These are phyloP conservation scores for Micrasema longulum DNA, from an alignment of 1,140 invertebrate genomes.

Conservation along the genomic window DNA sequence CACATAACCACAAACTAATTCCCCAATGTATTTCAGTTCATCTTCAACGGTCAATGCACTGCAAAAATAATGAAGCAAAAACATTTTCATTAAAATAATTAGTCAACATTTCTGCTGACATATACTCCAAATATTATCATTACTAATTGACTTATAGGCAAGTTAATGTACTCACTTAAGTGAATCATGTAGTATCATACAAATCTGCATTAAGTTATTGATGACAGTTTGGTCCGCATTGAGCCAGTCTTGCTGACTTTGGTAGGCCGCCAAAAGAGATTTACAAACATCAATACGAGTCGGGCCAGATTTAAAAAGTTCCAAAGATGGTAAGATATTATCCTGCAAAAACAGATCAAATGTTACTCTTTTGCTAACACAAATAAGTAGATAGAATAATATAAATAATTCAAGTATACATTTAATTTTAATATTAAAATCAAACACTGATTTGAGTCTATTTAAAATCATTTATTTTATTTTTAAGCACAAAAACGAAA, in stretches of 20 bases:
- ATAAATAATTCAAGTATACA: too few relatives aligned
- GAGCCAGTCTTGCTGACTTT: conserved; percentile 68
- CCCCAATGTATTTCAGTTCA: conserved; percentile 87
- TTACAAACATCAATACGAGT: conserved; percentile 88
- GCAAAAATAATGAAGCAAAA: too few relatives aligned
- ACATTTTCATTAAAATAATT: too few relatives aligned
- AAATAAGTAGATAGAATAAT: background rate
- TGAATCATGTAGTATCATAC: conserved; percentile 90
- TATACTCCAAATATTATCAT: too few relatives aligned
- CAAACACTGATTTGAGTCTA: too few relatives aligned
- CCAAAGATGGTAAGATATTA: conserved; percentile 89
- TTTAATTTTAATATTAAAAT: too few relatives aligned
- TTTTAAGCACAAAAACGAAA: too few relatives aligned
- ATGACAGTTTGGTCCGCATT: conserved; percentile 88
- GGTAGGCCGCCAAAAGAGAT: conserved; percentile 78
- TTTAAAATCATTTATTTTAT: too few relatives aligned
- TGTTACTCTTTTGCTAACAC: conserved; percentile 39
- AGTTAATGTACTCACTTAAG: conserved; percentile 89
- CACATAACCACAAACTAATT: conserved; percentile 85
- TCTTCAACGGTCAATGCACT: conserved; percentile 94
- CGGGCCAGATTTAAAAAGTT: conserved; percentile 88
- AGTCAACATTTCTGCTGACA: too few relatives aligned
- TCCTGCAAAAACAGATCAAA: conserved; percentile 71
- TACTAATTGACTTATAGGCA: too few relatives aligned
- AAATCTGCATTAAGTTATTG: conserved; percentile 87